Base-by-base conservation (phyloP, 2,113 vertebrate species). In the Nannospalax galili region DNA sequence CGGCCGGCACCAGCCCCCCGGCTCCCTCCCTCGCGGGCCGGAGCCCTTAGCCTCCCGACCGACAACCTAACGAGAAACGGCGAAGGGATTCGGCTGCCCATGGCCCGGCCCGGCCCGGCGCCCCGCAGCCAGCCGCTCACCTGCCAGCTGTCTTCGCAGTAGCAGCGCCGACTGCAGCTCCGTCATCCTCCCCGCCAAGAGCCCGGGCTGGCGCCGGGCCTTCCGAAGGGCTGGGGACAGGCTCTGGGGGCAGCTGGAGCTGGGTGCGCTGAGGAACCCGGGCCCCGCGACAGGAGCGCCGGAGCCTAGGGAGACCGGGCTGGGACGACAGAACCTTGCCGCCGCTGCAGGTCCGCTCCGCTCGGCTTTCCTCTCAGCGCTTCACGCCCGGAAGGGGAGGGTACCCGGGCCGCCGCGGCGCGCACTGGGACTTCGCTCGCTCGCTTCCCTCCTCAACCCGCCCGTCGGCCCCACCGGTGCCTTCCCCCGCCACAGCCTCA, bases 131-230 rank as follows among this genome's bases (percentile, higher is more conserved):
- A 78, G 45, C 69, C 86, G 69, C 96, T 98, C 99, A 99, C 99
- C 99, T 99, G 99, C 99, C 95, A 99, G 99, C 98, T 99, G 99
- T 98, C 99, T 99, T 98, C 99, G 99, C 98, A 99, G 99, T 97
- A 99, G 98, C 99, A 99, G 98, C 97, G 99, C 99, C 91, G 99
- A 99, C 98, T 99, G 99, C 97, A 99, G 99, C 98, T 99, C 99
- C 98, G 99, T 99, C 99, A 99, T 99, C 98, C 97, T 98, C 98
- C 97, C 97, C 58, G 89, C 96, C 95, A 20, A 96, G 91, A 93
- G 96, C 96, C 96, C 96, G 85, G 97, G 95, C 94, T 42, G 81
- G 58, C 88, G 96, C 94, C 96, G 94, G 96, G 96, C 80, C 97
- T 97, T 86, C 69, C 88, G 88, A 92, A 77, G 95, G 40, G 48